Evolutionary conservation across 2,888 invertebrate genomes (phyloP).

Genomic region (Microchrysa polita): DNA sequence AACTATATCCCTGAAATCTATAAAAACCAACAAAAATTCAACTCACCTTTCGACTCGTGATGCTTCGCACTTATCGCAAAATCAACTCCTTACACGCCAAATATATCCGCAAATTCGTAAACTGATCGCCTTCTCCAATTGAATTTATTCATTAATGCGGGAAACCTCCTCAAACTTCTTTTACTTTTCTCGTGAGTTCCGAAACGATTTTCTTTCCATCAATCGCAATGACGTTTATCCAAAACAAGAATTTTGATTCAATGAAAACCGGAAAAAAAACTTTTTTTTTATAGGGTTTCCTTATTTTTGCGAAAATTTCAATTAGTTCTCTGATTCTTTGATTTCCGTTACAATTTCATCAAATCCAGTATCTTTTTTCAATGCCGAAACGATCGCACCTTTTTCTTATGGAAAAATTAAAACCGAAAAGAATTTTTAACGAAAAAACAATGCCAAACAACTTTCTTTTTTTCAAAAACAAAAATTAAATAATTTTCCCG

Average conservation of each 20-base stretch:
- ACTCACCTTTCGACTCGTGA: conserved; percentile 37
- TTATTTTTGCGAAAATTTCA: background rate
- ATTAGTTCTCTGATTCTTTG: background rate
- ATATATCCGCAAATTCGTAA: conserved; percentile 19
- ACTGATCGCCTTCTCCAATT: background rate
- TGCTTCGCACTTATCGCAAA: conserved; percentile 12
- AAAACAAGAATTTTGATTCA: conserved; percentile 29
- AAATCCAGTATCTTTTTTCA: background rate
- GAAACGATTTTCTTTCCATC: conserved; percentile 25
- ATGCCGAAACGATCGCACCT: conserved; percentile 47
- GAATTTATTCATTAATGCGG: background rate
- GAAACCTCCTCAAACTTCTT: background rate
- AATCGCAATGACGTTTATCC: conserved; percentile 1
- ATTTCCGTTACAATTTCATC: background rate
- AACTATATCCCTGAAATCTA: too few species aligned
- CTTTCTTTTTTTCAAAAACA: too few species aligned
- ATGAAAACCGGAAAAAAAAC: conserved; percentile 5
- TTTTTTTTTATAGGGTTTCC: conserved; percentile 26
- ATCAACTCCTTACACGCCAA: background rate
- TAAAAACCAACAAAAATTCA: too few species aligned
- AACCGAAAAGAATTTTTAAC: conserved; percentile 29
- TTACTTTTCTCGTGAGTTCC: background rate
- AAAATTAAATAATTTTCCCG: too few species aligned
- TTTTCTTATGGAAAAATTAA: conserved; percentile 28
- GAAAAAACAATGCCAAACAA: conserved; percentile 36